Conservation (phyloP, 2,888 invertebrate genomes). For the Melinaea menophilus region DNA sequence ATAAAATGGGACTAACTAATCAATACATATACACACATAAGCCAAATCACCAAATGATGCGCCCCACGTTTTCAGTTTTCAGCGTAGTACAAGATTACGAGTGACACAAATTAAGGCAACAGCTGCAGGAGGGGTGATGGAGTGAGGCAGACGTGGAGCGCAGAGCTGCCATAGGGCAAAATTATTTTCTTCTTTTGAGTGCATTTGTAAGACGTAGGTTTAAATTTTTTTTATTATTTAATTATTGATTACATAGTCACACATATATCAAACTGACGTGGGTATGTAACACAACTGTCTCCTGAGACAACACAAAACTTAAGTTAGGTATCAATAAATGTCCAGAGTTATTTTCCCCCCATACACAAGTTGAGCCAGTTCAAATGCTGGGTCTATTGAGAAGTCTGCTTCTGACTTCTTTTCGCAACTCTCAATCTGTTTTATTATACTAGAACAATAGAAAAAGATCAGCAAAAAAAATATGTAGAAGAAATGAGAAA, state of each 20-base stretch:
- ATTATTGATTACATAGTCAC: no score
- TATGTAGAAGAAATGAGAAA: constrained; percentile 36
- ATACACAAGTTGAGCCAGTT: constrained; percentile 84
- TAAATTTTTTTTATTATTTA: no score
- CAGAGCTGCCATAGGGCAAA: no score
- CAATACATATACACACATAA: constrained; percentile 73
- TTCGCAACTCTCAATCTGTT: constrained; percentile 39
- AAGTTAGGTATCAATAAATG: constrained; percentile 65
- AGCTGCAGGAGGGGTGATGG: no score
- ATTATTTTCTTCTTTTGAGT: no score
- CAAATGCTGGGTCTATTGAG: constrained; percentile 87
- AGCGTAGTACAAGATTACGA: no score
- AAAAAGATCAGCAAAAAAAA: constrained; percentile 14
- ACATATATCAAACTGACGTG: constrained; percentile 58
- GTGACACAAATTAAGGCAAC: no score
- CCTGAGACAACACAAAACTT: constrained; percentile 70
- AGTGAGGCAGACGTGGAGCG: no score
- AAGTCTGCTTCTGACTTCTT: constrained; percentile 78
- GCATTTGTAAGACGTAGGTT: constrained; percentile 41
- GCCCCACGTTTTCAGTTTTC: no score
- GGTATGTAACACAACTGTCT: constrained; percentile 82
- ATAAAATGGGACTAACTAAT: no score
- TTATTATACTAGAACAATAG: constrained; percentile 48
- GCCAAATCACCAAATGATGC: constrained; percentile 87
- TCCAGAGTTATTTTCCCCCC: constrained; percentile 54